Evolutionary conservation across 1,140 invertebrate species (phyloP).

Genomic region (Camponotus vicinus): DNA sequence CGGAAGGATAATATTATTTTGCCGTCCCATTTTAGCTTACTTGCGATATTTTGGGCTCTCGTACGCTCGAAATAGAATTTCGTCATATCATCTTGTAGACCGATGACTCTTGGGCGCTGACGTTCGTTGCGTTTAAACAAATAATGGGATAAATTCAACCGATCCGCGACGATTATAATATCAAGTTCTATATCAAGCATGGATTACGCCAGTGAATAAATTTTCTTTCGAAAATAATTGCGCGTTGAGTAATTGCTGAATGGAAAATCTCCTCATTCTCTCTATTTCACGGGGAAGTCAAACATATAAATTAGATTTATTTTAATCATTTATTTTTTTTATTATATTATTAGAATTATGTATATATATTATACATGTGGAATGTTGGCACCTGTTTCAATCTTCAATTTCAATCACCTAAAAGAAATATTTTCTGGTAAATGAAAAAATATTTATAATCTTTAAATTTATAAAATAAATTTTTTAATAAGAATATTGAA

Average conservation of each 20-base stretch:
- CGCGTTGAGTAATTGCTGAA: constrained; percentile 21
- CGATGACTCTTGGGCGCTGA: constrained; percentile 41
- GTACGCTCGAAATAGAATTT: constrained; percentile 37
- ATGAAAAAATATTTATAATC: too few species aligned
- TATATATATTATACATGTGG: too few species aligned
- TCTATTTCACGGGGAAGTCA: background rate
- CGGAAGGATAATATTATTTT: constrained; percentile 39
- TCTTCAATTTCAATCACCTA: too few species aligned
- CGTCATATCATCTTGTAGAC: constrained; percentile 11
- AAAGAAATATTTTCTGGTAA: too few species aligned
- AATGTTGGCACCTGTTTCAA: too few species aligned
- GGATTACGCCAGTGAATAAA: constrained; percentile 9
- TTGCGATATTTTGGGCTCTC: background rate
- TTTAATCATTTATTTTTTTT: too few species aligned
- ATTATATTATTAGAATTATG: too few species aligned
- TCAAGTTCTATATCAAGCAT: constrained; percentile 40
- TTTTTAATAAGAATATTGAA: background rate
- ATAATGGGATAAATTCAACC: constrained; percentile 47
- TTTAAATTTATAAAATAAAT: too few species aligned
- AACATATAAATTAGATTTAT: too few species aligned
- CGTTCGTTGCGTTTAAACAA: constrained; percentile 53
- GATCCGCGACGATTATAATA: constrained; percentile 53
- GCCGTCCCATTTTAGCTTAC: constrained; percentile 10
- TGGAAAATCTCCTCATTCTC: background rate
- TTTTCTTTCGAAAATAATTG: constrained; percentile 49